phyloP scores from a whole-genome alignment of 1,140 invertebrate genomes.

The Microvelia longipes region DNA sequence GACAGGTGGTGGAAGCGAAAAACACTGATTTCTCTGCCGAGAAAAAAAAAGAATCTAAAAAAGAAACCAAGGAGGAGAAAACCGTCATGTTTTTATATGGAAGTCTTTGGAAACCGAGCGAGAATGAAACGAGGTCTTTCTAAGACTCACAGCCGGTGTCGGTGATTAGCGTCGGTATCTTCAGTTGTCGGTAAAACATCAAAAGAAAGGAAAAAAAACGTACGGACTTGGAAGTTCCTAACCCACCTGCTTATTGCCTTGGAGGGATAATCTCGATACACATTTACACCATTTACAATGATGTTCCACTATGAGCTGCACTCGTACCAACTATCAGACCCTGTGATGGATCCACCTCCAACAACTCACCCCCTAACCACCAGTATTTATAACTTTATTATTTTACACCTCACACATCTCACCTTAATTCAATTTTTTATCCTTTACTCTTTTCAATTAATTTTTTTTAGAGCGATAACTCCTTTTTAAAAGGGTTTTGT shows the following conservation, averaged over 20 bases:
- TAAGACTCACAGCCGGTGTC: neutral
- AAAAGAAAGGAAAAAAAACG: neutral
- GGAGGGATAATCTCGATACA: neutral
- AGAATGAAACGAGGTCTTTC: neutral
- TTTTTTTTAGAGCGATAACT: neutral
- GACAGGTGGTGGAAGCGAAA: no score
- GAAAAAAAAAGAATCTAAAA: no score
- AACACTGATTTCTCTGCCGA: no score
- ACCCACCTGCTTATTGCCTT: neutral
- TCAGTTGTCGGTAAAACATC: neutral
- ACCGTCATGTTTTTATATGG: neutral
- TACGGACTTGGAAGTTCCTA: neutral
- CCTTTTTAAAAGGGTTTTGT: neutral
- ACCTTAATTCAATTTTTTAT: neutral
- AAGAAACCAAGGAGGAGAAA: neutral
- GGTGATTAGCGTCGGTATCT: neutral
- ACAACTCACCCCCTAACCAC: neutral
- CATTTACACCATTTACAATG: neutral
- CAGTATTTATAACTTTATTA: neutral
- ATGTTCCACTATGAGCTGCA: neutral
- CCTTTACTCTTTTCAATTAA: neutral
- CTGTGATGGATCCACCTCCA: neutral
- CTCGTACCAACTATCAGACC: neutral
- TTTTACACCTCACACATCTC: neutral
- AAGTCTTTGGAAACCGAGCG: neutral